phyloP scores from a whole-genome alignment of 2,797 vertebrate genomes.

The Apodemus agrarius region DNA sequence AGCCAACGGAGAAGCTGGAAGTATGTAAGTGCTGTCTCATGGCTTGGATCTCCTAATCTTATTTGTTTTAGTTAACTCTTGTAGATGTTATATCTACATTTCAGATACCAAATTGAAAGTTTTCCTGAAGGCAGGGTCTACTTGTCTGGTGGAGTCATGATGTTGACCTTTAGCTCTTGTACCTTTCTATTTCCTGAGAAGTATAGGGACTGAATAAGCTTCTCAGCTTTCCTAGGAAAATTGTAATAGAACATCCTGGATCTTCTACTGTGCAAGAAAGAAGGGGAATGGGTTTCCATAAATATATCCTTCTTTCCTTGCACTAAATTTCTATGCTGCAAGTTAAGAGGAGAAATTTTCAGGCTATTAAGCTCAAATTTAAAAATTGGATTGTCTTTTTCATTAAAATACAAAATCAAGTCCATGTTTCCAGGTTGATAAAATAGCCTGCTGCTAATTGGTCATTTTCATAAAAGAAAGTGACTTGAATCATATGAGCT shows the following conservation, averaged over 20 bases:
- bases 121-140: background rate
- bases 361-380: constrained; percentile 67
- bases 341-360: constrained; percentile 28
- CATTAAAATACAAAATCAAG: constrained; percentile 70
- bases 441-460: constrained; percentile 77
- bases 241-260: background rate
- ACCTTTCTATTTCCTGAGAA: background rate
- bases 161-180: background rate
- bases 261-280: background rate
- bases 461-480: constrained; percentile 74
- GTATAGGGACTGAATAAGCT: background rate
- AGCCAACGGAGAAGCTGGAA: background rate
- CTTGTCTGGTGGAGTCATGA: background rate
- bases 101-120: background rate
- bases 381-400: constrained; percentile 54
- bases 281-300: background rate
- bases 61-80: background rate
- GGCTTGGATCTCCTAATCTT: background rate
- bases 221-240: background rate
- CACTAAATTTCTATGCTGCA: constrained; percentile 10
- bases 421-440: constrained; percentile 57
- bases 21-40: background rate
- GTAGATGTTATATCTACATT: background rate
- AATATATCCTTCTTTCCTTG: background rate
- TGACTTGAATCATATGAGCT: constrained; percentile 75